A percentile compares a stretch with the other conserved stretches of the same genome.
Evolutionary conservation across 2,888 invertebrate species (phyloP).

Genomic region (Zelleria hepariella): DNA sequence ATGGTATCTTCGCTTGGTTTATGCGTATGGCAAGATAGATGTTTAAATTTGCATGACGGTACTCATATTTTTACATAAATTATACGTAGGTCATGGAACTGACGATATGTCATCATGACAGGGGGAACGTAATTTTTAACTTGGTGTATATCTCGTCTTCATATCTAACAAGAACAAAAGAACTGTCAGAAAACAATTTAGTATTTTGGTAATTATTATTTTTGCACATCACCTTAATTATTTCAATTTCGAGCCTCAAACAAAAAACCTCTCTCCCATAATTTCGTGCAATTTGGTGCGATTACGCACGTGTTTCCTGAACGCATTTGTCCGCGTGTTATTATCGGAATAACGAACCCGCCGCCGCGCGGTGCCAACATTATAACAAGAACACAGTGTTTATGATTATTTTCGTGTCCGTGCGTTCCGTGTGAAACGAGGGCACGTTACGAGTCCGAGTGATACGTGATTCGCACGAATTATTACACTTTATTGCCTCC

Average conservation of each 20-base stretch:
- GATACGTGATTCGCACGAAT: constrained; percentile 17
- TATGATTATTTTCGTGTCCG: constrained; percentile 20
- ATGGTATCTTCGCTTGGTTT: too few species aligned
- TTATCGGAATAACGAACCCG: not conserved
- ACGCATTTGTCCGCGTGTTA: not conserved
- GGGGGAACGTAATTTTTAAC: too few species aligned
- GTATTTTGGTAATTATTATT: not conserved
- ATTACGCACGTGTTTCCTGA: not conserved
- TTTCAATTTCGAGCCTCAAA: not conserved
- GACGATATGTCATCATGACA: too few species aligned
- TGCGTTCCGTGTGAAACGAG: constrained; percentile 29
- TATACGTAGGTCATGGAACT: too few species aligned
- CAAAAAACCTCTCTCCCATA: not conserved
- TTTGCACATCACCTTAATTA: not conserved
- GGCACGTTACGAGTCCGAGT: constrained; percentile 27
- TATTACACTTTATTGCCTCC: constrained; percentile 36
- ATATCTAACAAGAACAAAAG: too few species aligned
- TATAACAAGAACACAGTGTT: not conserved
- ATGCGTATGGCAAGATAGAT: not conserved
- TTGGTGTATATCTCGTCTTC: too few species aligned
- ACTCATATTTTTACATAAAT: not conserved
- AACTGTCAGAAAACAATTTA: too few species aligned
- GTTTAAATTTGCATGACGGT: not conserved
- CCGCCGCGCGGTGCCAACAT: not conserved
- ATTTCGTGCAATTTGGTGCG: not conserved